Conservation (phyloP, 1,140 invertebrate genomes). For the Cryptotermes secundus region DNA sequence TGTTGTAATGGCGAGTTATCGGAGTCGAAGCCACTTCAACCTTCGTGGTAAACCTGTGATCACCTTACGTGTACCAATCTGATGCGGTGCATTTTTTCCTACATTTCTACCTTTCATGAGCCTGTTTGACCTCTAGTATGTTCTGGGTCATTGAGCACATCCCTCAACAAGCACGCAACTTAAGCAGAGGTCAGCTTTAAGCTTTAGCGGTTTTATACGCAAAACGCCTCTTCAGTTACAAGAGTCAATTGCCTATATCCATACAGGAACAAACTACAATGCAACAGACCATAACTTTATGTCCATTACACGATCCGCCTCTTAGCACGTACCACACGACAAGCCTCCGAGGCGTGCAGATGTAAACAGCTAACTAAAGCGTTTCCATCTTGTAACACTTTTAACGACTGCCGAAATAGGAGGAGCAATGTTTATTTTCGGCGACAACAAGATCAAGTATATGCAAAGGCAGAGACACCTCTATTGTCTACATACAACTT, state of each 20-base stretch:
- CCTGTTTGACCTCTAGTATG: neutral
- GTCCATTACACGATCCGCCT: neutral
- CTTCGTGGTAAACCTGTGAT: neutral
- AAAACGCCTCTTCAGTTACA: neutral
- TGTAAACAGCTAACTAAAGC: neutral
- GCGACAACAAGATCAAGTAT: neutral
- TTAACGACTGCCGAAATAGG: neutral
- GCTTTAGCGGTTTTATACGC: neutral
- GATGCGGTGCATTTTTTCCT: neutral
- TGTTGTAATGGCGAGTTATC: neutral
- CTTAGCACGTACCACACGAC: conserved; percentile 2
- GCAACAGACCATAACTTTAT: neutral
- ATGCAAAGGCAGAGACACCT: neutral
- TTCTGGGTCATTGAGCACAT: conserved; percentile 1
- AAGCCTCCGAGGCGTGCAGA: neutral
- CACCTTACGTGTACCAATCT: neutral
- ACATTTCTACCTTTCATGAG: neutral
- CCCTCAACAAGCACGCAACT: conserved; percentile 3
- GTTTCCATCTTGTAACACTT: neutral
- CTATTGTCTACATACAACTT: neutral
- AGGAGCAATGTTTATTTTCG: neutral
- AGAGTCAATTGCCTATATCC: conserved; percentile 14
- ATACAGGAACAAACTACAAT: neutral
- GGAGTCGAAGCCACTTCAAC: neutral
- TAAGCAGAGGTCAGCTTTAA: neutral